Conservation (phyloP, 2,113 vertebrate species). For the Gobius niger region DNA sequence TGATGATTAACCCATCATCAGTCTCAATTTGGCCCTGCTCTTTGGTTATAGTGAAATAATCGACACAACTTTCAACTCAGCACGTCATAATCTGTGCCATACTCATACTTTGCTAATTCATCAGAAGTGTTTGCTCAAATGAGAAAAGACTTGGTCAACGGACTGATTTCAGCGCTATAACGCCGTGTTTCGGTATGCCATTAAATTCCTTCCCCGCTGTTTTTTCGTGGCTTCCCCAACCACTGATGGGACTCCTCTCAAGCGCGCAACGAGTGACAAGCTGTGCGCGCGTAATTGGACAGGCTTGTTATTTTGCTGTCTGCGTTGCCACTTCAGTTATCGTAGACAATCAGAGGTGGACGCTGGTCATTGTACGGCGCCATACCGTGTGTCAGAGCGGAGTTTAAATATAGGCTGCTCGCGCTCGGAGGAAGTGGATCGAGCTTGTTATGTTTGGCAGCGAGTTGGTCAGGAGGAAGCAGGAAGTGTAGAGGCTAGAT, state of each 20-base stretch:
- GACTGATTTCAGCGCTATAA: no score
- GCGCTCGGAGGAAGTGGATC: constrained; percentile 34
- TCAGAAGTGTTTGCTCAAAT: no score
- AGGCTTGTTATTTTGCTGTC: background rate
- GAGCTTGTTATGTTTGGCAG: constrained; percentile 50
- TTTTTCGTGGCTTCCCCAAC: background rate
- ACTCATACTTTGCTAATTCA: no score
- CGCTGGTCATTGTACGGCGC: background rate
- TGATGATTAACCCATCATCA: no score
- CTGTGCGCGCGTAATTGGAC: background rate
- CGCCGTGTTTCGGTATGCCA: background rate
- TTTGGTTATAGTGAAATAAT: no score
- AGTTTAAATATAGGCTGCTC: constrained; percentile 33
- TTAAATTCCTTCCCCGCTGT: background rate
- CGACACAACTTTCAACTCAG: no score
- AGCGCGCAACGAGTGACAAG: background rate
- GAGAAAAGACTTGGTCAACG: no score
- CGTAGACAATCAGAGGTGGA: constrained; percentile 1
- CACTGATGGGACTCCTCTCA: background rate
- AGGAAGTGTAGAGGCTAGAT: constrained; percentile 36
- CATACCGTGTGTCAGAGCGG: constrained; percentile 13
- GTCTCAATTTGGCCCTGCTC: no score
- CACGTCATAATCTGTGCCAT: no score
- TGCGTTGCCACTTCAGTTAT: background rate
- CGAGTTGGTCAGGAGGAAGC: constrained; percentile 43